Evolutionary conservation across 2,797 vertebrate genomes (phyloP).

Genomic region (Ispidina picta): DNA sequence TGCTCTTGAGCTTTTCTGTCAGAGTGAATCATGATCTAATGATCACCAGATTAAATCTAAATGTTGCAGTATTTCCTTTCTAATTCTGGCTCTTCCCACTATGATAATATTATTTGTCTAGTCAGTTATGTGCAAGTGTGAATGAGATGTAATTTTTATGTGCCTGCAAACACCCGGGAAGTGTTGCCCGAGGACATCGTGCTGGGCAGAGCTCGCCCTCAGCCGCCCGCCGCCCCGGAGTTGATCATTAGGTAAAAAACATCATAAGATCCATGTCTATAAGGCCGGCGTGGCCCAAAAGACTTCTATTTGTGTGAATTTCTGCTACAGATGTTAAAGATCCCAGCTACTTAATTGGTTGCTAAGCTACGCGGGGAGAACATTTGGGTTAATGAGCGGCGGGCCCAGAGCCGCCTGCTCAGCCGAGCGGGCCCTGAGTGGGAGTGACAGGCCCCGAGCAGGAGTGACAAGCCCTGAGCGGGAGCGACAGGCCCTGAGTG

Average conservation of each 20-base stretch:
- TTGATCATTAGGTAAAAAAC: conserved; percentile 43
- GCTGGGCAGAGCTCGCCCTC: neutral
- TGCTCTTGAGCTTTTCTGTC: conserved; percentile 61
- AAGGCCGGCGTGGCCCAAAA: conserved; percentile 30
- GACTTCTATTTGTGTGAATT: conserved; percentile 21
- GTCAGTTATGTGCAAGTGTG: conserved; percentile 9
- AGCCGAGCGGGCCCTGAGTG: conserved; percentile 84
- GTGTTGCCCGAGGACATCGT: neutral
- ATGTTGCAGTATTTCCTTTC: conserved; percentile 36
- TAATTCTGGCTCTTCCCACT: conserved; percentile 37
- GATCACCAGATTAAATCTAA: conserved; percentile 43
- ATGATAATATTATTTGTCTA: conserved; percentile 36
- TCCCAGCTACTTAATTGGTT: conserved; percentile 4
- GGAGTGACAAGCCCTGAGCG: conserved; percentile 85
- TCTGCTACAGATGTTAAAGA: neutral
- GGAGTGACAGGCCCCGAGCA: conserved; percentile 85
- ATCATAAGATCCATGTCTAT: conserved; percentile 65
- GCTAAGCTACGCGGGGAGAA: neutral
- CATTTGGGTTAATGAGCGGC: conserved; percentile 35
- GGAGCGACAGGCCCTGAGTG: conserved; percentile 85
- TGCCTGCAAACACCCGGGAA: neutral
- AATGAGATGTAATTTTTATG: neutral
- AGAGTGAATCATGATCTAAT: conserved; percentile 51
- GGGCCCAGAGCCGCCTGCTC: conserved; percentile 82
- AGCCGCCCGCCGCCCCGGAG: neutral